These are phyloP conservation scores for Lepidostoma basale DNA, from an alignment of 1,140 invertebrate species.

Conservation along the genomic window DNA sequence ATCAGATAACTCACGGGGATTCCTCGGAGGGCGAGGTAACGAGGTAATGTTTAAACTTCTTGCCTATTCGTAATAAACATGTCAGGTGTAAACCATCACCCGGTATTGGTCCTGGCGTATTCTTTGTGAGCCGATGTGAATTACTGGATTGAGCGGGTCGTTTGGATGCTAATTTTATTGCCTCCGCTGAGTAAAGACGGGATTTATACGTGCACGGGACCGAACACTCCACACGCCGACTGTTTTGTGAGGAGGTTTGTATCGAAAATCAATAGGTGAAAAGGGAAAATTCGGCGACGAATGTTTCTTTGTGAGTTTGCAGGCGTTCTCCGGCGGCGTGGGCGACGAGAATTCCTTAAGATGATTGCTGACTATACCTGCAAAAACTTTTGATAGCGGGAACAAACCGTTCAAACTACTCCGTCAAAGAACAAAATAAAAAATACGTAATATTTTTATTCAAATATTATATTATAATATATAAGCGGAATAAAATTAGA, in stretches of 20 bases:
- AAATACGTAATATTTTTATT: no score
- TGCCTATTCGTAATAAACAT: conserved; percentile 47
- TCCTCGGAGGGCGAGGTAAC: conserved; percentile 33
- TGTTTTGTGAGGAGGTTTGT: conserved; percentile 32
- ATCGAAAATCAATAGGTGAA: conserved; percentile 45
- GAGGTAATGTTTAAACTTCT: conserved; percentile 42
- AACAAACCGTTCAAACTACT: no score
- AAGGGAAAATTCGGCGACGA: conserved; percentile 11
- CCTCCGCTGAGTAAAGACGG: conserved; percentile 41
- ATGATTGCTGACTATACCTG: no score
- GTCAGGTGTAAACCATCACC: conserved; percentile 45
- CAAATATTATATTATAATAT: no score
- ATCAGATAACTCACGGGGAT: conserved; percentile 32
- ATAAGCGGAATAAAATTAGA: no score
- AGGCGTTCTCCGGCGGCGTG: neutral
- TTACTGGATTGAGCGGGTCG: conserved; percentile 46
- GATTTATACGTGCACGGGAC: conserved; percentile 42
- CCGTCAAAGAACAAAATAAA: no score
- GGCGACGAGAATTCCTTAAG: neutral
- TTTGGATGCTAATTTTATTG: conserved; percentile 47
- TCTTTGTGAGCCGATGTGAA: conserved; percentile 45
- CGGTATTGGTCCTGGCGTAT: conserved; percentile 40
- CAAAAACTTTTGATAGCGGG: no score
- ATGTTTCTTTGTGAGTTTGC: conserved; percentile 14
- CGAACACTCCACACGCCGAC: conserved; percentile 4